Conservation (phyloP, 2,888 invertebrate genomes). For the Lasioglossum morio region DNA sequence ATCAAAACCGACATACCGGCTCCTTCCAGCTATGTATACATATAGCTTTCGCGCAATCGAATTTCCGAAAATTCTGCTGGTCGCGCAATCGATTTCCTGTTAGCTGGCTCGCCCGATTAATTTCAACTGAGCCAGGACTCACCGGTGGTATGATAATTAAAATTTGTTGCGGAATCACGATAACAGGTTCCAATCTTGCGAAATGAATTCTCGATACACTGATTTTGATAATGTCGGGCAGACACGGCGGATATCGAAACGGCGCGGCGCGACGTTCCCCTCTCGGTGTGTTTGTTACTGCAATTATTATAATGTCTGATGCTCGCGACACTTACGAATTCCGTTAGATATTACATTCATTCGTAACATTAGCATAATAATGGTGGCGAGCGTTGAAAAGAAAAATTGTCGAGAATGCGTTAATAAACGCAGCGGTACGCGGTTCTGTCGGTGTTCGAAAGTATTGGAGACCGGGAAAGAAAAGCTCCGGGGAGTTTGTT, state of each 20-base stretch:
- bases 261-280: background rate
- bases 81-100: slow-evolving; percentile 51
- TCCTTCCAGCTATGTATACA: slow-evolving; percentile 11
- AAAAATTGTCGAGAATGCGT: background rate
- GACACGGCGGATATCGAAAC: slow-evolving; percentile 2
- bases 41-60: slow-evolving; percentile 39
- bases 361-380: background rate
- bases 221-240: background rate
- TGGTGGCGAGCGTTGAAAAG: background rate
- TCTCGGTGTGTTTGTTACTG: background rate
- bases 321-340: background rate
- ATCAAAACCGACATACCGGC: slow-evolving; percentile 35
- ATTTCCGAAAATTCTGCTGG: slow-evolving; percentile 47
- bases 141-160: slow-evolving; percentile 78
- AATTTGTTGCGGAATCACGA: slow-evolving; percentile 79
- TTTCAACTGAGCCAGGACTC: slow-evolving; percentile 70
- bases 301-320: background rate
- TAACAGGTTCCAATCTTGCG: slow-evolving; percentile 58
- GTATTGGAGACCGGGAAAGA: background rate
- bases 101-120: slow-evolving; percentile 69
- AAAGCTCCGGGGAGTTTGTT: slow-evolving; percentile 1
- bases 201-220: slow-evolving; percentile 18
- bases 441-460: background rate
- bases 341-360: background rate
- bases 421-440: background rate